Base-by-base conservation (phyloP, 2,113 vertebrate species). In the Catharus minimus region DNA sequence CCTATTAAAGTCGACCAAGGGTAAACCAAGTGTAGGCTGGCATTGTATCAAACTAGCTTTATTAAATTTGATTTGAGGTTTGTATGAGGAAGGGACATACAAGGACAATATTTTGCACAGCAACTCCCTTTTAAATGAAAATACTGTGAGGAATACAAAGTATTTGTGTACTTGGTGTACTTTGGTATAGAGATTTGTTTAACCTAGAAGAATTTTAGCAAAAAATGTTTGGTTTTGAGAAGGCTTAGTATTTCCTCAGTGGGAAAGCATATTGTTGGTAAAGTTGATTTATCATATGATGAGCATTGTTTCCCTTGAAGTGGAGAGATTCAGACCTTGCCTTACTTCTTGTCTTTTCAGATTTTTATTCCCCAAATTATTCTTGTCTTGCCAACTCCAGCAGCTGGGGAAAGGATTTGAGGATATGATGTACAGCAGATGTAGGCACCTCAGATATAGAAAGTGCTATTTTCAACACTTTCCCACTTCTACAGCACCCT, bases 1-100 rank as follows among this genome's bases (percentile, higher is more conserved):
- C 98, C 98, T 98, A 99, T 98, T 99, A 99, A 99, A 99, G 98
- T 98, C 97, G 98, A 98, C 98, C 99, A 99, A 99, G 98, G 99
- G 98, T 99, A 99, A 98, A 98, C 97, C 97, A 98, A 98, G 98
- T 98, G 98, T 98, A 98, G 98, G 98, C 98, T 99, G 98, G 98
- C 98, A 97, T 98, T 97, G 98, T 98, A 98, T 99, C 99, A 99
- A 99, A 98, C 98, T 98, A 97, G 98, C 98, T 98, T 98, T 99
- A 99, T 99, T 99, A 99, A 99, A 98, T 98, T 98, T 98, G 98
- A 98, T 99, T 98, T 98, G 98, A 98, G 97, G 98, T 97, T 97
- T 98, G 97, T 97, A 96, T 97, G 97, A 97, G 96, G 96, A 97
- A 98, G 98, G 98, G 97, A 98, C 98, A 98, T 97, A 98, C 98